Conservation (phyloP, 2,797 vertebrate species). For the Hipposideros larvatus region DNA sequence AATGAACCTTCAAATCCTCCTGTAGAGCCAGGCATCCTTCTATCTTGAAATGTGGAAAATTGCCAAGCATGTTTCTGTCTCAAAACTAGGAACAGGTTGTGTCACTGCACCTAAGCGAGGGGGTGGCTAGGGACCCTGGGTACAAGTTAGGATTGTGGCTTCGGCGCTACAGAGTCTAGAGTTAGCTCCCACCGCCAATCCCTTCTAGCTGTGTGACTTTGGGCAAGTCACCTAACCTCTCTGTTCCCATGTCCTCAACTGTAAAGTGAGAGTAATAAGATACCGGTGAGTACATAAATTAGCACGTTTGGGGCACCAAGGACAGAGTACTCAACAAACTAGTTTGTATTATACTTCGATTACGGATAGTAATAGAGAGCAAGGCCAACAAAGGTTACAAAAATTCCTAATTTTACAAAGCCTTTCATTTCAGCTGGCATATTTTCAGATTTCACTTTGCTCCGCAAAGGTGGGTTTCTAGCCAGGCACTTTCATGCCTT, state of each 20-base stretch:
- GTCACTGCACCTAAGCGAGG: neutral
- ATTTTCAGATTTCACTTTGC: neutral
- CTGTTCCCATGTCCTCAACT: neutral
- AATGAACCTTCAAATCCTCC: constrained; percentile 3
- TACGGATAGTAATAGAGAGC: neutral
- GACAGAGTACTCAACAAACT: neutral
- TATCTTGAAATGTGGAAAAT: constrained; percentile 39
- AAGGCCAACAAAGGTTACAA: neutral
- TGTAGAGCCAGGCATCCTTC: neutral
- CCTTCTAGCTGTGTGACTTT: neutral
- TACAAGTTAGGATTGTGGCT: neutral
- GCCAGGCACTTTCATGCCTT: neutral
- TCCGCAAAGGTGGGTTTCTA: neutral
- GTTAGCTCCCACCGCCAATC: neutral
- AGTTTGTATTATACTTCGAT: neutral
- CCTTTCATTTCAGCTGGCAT: neutral
- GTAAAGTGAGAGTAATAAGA: neutral
- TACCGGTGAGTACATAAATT: neutral
- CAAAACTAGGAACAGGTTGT: neutral
- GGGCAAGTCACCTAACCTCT: constrained; percentile 14
- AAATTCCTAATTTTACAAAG: constrained; percentile 33
- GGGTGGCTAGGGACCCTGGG: neutral
- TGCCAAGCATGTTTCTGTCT: neutral
- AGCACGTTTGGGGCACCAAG: neutral
- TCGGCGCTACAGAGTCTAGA: neutral